These are phyloP conservation scores for Python bivittatus DNA, from an alignment of 2,113 vertebrate species.

Conservation along the genomic window DNA sequence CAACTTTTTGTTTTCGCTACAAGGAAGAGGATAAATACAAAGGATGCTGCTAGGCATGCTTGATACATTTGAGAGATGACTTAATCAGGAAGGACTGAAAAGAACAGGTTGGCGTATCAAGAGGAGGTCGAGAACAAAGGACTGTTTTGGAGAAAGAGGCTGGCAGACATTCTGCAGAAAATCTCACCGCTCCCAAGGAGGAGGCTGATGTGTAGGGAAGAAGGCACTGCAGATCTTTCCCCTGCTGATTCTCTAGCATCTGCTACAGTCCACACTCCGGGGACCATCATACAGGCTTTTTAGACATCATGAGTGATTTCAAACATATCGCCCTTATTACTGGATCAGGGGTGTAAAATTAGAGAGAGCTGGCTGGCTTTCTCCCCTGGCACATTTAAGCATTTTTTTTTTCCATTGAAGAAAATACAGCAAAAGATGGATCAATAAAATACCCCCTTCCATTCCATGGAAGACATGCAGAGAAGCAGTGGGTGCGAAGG, in stretches of 20 bases:
- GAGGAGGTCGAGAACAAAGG: not conserved
- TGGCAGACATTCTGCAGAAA: not conserved
- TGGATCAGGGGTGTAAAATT: not conserved
- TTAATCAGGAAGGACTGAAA: not conserved
- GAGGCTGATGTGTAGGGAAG: not conserved
- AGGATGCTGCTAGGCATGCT: fast-evolving
- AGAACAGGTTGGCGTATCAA: fast-evolving
- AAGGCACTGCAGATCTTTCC: not conserved
- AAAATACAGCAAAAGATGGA: not conserved
- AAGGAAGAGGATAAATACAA: not conserved
- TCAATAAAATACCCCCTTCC: not conserved
- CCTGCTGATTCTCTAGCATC: not conserved
- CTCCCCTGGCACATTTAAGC: not conserved
- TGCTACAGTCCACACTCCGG: not conserved
- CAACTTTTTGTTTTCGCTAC: not conserved
- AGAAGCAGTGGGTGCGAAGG: not conserved
- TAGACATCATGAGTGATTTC: not conserved
- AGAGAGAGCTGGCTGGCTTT: not conserved
- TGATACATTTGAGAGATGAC: not conserved
- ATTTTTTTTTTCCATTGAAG: not conserved
- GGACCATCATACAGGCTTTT: not conserved
- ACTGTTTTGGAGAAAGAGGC: not conserved
- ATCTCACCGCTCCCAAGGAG: not conserved
- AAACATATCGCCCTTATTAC: not conserved
- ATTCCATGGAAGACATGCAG: not conserved